phyloP scores from a whole-genome alignment of 2,888 invertebrate genomes.

The Drosophila leonis region DNA sequence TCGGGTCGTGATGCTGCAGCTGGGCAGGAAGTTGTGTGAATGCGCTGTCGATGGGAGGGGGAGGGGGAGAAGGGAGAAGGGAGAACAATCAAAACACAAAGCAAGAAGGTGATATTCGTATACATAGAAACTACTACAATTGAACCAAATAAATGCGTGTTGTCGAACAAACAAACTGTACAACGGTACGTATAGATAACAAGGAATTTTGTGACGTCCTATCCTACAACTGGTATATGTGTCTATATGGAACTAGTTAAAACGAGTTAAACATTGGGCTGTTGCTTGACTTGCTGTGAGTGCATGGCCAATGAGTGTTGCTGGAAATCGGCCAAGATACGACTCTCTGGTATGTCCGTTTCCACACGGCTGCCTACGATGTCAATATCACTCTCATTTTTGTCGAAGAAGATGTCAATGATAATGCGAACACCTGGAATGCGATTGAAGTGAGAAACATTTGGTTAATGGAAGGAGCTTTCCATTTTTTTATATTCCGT shows the following conservation, averaged over 20 bases:
- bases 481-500: not conserved
- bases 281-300: slow-evolving; percentile 24
- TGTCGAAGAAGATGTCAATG: slow-evolving; percentile 83
- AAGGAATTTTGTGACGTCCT: slow-evolving; percentile 58
- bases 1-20: slow-evolving; percentile 35
- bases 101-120: slow-evolving; percentile 1
- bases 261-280: slow-evolving; percentile 37
- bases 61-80: too few species aligned
- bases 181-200: slow-evolving; percentile 46
- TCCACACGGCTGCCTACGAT: slow-evolving; percentile 83
- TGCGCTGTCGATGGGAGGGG: not conserved
- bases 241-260: slow-evolving; percentile 20
- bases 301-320: slow-evolving; percentile 59
- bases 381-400: slow-evolving; percentile 68
- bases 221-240: slow-evolving; percentile 10
- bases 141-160: slow-evolving; percentile 37
- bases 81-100: slow-evolving; percentile 5
- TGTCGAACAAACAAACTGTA: slow-evolving; percentile 37
- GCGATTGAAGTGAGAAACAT: not conserved
- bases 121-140: slow-evolving; percentile 30
- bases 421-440: slow-evolving; percentile 83
- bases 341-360: slow-evolving; percentile 84
- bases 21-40: slow-evolving; percentile 41
- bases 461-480: too few species aligned
- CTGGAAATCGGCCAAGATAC: slow-evolving; percentile 83